Evolutionary conservation across 2,113 vertebrate species (phyloP).

Genomic region (Odontesthes bonariensis): DNA sequence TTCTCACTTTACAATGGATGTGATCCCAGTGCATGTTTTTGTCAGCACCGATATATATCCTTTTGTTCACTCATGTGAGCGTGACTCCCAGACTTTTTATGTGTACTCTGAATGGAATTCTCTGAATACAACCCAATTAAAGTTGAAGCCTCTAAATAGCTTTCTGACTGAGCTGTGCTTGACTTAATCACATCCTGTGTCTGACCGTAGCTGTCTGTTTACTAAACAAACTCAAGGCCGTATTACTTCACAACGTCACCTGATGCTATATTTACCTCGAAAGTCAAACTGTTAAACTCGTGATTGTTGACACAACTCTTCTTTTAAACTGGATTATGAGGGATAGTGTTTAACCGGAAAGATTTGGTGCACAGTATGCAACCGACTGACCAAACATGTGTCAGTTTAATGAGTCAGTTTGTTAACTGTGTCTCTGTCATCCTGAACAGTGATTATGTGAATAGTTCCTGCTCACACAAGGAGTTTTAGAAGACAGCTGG

Average conservation of each 20-base stretch:
- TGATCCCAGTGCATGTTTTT: conserved; percentile 3
- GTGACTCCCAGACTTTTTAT: conserved; percentile 35
- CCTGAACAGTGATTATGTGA: conserved; percentile 8
- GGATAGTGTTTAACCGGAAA: neutral
- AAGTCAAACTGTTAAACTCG: conserved; percentile 26
- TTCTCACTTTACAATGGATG: conserved; percentile 30
- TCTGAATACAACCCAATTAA: conserved; percentile 60
- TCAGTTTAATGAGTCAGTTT: neutral
- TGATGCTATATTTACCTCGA: conserved; percentile 42
- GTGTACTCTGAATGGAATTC: conserved; percentile 24
- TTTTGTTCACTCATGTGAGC: conserved; percentile 19
- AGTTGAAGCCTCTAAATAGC: conserved; percentile 68
- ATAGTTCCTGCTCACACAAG: conserved; percentile 12
- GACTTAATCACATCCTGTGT: conserved; percentile 62
- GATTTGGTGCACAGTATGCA: neutral
- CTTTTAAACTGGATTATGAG: neutral
- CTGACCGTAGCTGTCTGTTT: conserved; percentile 33
- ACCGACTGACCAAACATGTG: neutral
- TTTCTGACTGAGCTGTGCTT: conserved; percentile 55
- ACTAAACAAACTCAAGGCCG: conserved; percentile 34
- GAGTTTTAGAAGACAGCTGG: conserved; percentile 70
- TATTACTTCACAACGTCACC: conserved; percentile 34
- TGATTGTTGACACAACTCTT: conserved; percentile 23
- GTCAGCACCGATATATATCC: conserved; percentile 13
- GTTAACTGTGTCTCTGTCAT: neutral